A percentile compares a stretch with the other conserved stretches of the same genome.
phyloP scores from a whole-genome alignment of 2,888 invertebrate species.

The Cylindroiulus punctatus region DNA sequence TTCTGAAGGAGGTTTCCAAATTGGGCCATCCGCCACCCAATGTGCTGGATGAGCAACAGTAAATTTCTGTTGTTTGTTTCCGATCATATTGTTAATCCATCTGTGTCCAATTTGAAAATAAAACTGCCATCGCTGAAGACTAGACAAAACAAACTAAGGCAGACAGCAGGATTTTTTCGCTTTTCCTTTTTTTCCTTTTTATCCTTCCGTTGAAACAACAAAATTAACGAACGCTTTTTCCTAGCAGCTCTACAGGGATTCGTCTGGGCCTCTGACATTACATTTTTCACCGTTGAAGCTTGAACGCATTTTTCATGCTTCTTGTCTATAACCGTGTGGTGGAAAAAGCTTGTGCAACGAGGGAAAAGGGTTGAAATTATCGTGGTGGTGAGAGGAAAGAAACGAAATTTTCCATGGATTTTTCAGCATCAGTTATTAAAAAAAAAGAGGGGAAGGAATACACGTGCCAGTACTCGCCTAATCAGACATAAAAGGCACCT shows the following conservation, averaged over 20 bases:
- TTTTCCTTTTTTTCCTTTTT: background rate
- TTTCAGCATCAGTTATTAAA: background rate
- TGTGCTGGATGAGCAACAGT: background rate
- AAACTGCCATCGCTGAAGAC: conserved; percentile 33
- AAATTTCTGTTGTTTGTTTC: conserved; percentile 17
- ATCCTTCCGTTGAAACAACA: background rate
- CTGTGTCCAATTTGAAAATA: conserved; percentile 30
- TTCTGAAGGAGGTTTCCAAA: background rate
- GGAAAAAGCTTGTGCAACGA: background rate
- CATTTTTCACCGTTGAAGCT: conserved; percentile 25
- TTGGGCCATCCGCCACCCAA: background rate
- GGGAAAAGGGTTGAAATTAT: conserved; percentile 9
- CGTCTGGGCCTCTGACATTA: conserved; percentile 31
- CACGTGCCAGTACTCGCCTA: too few species aligned
- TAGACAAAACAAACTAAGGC: conserved; percentile 29
- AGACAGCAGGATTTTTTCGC: conserved; percentile 22
- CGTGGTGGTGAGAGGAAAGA: background rate
- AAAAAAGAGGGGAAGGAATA: background rate
- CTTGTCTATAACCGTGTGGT: background rate
- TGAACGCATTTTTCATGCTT: background rate
- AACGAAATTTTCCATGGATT: background rate
- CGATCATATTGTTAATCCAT: conserved; percentile 39
- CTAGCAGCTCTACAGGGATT: background rate
- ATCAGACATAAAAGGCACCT: too few species aligned
- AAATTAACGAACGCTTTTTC: background rate